Percentiles rank a stretch among this genome's conserved stretches.
phyloP scores from a whole-genome alignment of 2,797 vertebrate genomes.

The Hapalemur alaotrensis region DNA sequence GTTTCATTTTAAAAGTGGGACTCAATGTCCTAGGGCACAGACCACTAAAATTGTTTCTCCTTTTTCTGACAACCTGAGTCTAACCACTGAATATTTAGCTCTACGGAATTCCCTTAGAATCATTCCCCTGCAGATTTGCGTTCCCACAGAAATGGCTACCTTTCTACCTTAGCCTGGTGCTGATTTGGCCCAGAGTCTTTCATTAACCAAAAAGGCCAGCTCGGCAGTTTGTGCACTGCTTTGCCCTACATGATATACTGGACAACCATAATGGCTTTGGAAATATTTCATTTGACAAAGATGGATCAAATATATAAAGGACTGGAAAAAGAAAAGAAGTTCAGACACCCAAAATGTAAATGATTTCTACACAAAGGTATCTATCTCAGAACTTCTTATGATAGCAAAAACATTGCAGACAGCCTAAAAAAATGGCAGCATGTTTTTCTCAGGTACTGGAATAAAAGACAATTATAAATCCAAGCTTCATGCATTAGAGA shows the following conservation, averaged over 20 bases:
- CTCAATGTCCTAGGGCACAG: neutral
- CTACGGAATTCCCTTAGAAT: neutral
- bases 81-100: neutral
- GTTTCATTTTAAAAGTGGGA: neutral
- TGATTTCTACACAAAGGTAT: neutral
- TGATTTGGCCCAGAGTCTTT: neutral
- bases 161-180: too few relatives aligned
- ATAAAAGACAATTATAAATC: conserved; percentile 19
- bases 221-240: neutral
- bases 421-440: neutral
- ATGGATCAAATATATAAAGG: neutral
- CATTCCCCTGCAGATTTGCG: neutral
- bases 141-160: neutral
- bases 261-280: neutral
- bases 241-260: neutral
- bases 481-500: conserved; percentile 7
- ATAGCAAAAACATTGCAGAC: neutral
- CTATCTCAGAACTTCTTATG: neutral
- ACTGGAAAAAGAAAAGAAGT: neutral
- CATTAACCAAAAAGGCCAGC: neutral
- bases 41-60: neutral
- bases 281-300: neutral
- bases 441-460: neutral
- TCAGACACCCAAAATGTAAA: neutral
- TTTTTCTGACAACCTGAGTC: neutral